These are phyloP conservation scores for Galendromus occidentalis DNA, from an alignment of 1,140 invertebrate genomes.

Conservation along the genomic window DNA sequence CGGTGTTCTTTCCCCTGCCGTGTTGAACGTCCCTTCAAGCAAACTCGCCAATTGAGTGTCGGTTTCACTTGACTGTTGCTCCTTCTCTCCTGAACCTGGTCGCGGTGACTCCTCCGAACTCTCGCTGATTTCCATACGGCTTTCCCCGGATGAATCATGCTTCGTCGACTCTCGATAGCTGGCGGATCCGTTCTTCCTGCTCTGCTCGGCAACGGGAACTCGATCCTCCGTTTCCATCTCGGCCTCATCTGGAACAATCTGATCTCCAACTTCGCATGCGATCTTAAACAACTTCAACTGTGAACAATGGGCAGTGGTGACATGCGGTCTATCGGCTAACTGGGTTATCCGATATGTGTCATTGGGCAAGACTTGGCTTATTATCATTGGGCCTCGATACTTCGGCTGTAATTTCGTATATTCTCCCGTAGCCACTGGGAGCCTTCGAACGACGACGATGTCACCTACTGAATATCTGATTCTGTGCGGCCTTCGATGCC, in stretches of 20 bases:
- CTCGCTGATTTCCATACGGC: too few relatives aligned
- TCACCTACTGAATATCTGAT: neutral
- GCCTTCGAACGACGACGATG: neutral
- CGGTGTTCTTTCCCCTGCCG: too few relatives aligned
- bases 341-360: neutral
- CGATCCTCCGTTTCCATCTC: neutral
- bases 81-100: too few relatives aligned
- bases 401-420: too few relatives aligned
- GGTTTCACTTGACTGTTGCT: too few relatives aligned
- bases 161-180: neutral
- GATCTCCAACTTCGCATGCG: neutral
- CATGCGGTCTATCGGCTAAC: neutral
- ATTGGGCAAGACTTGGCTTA: neutral
- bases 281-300: too few relatives aligned
- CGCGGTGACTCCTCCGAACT: too few relatives aligned
- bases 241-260: neutral
- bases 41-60: too few relatives aligned
- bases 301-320: neutral
- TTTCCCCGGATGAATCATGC: too few relatives aligned
- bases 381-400: neutral
- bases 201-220: neutral
- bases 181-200: neutral
- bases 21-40: too few relatives aligned
- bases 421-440: neutral
- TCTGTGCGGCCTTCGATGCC: neutral